Conservation (phyloP, 2,888 invertebrate species). For the Meteorus colon region DNA sequence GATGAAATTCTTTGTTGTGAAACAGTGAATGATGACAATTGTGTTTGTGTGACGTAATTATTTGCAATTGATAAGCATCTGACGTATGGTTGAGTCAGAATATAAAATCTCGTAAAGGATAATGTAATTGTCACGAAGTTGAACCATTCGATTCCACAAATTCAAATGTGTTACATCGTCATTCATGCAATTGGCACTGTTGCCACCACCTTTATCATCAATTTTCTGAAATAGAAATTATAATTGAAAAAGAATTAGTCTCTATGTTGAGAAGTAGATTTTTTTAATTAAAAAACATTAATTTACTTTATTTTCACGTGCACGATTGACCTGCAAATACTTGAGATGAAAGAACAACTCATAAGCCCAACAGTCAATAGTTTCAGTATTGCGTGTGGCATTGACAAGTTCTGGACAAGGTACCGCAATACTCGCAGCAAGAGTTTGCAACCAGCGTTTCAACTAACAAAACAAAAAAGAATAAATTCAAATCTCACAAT, state of each 20-base stretch:
- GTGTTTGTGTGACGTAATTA: neutral
- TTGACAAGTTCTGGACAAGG: conserved; percentile 56
- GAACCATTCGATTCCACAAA: conserved; percentile 65
- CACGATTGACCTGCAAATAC: conserved; percentile 61
- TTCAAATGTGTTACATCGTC: conserved; percentile 60
- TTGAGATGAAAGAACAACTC: conserved; percentile 68
- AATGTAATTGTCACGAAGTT: conserved; percentile 66
- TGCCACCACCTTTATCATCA: conserved; percentile 33
- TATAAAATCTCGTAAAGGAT: conserved; percentile 63
- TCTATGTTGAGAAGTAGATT: too few relatives aligned
- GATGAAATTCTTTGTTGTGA: neutral
- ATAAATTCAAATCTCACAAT: neutral
- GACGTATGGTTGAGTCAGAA: conserved; percentile 53
- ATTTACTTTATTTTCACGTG: conserved; percentile 58
- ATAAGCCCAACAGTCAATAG: conserved; percentile 68
- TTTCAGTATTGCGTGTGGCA: conserved; percentile 62
- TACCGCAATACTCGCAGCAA: conserved; percentile 49
- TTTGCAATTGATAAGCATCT: conserved; percentile 27
- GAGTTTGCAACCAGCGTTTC: conserved; percentile 66
- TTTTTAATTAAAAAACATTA: too few relatives aligned
- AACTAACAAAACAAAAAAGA: conserved; percentile 53
- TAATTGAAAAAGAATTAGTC: neutral
- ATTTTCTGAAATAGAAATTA: conserved; percentile 36
- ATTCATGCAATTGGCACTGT: conserved; percentile 35
- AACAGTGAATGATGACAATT: conserved; percentile 2